Evolutionary conservation across 1,140 invertebrate species (phyloP).

Genomic region (Drosophila sproati): DNA sequence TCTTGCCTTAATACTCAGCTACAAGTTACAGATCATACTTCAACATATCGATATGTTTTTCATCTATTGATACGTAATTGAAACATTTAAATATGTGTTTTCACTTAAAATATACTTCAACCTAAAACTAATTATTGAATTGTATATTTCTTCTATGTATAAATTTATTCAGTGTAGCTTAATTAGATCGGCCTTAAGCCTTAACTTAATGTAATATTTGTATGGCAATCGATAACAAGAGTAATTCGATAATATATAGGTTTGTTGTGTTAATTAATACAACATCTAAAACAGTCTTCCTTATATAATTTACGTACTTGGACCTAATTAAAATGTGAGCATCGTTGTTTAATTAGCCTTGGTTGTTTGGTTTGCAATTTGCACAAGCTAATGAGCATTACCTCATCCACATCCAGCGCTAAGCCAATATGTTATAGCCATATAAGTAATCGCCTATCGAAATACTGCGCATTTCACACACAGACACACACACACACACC

Average conservation of each 20-base stretch:
- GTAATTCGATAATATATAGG: neutral
- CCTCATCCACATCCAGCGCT: constrained; percentile 49
- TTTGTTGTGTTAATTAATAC: neutral
- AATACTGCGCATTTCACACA: constrained; percentile 64
- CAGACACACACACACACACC: constrained; percentile 19
- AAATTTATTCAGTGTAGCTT: too few species aligned
- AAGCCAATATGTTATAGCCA: constrained; percentile 25
- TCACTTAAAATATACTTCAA: too few species aligned
- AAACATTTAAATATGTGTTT: too few species aligned
- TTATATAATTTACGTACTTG: neutral
- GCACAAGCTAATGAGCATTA: constrained; percentile 64
- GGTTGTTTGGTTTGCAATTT: constrained; percentile 19
- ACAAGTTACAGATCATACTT: too few species aligned
- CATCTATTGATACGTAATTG: too few species aligned
- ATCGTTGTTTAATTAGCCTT: constrained; percentile 22
- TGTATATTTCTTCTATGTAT: too few species aligned
- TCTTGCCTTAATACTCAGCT: too few species aligned
- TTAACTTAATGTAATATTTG: too few species aligned
- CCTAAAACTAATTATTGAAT: too few species aligned
- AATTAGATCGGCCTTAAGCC: too few species aligned
- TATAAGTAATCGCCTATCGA: constrained; percentile 19
- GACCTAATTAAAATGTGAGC: neutral
- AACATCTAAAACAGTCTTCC: neutral
- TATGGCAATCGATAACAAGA: neutral
- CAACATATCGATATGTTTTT: too few species aligned